Evolutionary conservation across 2,888 invertebrate genomes (phyloP).

Genomic region (Bembecia ichneumoniformis): DNA sequence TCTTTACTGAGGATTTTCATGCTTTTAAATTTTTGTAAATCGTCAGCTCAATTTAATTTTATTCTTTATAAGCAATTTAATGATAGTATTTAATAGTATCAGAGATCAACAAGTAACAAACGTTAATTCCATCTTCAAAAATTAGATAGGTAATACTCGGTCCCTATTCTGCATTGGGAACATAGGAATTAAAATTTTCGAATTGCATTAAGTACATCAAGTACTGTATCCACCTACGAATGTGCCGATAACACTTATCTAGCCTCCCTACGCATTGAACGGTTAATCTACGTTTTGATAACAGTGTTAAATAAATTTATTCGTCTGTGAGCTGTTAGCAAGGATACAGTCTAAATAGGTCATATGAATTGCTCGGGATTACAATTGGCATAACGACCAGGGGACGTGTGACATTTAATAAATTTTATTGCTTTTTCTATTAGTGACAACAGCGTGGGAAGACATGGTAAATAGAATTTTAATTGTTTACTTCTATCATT

Average conservation of each 20-base stretch:
- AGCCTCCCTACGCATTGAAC: conserved; percentile 2
- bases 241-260: conserved; percentile 2
- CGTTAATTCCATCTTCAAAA: no score
- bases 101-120: no score
- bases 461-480: conserved; percentile 40
- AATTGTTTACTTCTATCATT: conserved; percentile 1
- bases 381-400: conserved; percentile 14
- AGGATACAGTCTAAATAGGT: conserved; percentile 33
- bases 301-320: conserved; percentile 21
- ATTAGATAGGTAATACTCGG: no score
- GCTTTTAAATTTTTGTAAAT: no score
- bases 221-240: no score
- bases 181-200: no score
- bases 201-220: no score
- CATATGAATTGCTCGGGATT: conserved; percentile 45
- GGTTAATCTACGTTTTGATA: conserved; percentile 10
- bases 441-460: conserved; percentile 14
- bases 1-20: no score
- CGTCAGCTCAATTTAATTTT: no score
- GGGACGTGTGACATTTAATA: conserved; percentile 17
- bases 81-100: no score
- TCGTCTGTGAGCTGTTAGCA: conserved; percentile 26
- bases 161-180: no score
- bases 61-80: no score
- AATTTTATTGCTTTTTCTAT: conserved; percentile 14